Base-by-base conservation (phyloP, 1,140 invertebrate genomes). In the Cydia fagiglandana region DNA sequence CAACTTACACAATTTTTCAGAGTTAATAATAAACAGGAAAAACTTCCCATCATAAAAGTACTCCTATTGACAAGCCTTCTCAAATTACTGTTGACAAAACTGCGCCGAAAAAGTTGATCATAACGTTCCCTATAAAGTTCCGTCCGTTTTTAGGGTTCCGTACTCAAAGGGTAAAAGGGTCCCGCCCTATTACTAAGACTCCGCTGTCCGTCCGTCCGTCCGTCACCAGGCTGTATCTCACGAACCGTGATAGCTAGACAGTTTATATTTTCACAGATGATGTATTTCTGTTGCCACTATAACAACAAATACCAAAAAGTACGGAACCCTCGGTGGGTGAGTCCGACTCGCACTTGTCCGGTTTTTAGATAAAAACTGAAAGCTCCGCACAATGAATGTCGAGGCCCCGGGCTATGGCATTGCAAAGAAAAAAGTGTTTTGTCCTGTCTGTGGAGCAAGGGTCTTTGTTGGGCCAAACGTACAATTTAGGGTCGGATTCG, bases 341-440 rank as follows among this genome's bases (percentile, higher is more conserved):
- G n/a, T n/a, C n/a, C n/a, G n/a, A n/a, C n/a, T n/a, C n/a, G n/a
- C n/a, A n/a, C n/a, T n/a, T n/a, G n/a, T n/a, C n/a, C n/a, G n/a
- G 45, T 70, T 68, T 70, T 38, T n/a, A n/a, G 66, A 70, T 70
- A 38, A 70, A 70, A 70, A 24, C 30, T 70, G 34, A 70, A 41
- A 70, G 66, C 66, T 9, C n/a, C 34, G 66, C 66, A 70, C 66
- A 70, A 70, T 70, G 66, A 70, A 70, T 17, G 64, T 17, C 66
- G 66, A 12, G 53, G 34, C 66, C 66, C n/a, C 66, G 66, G 34
- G 66, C 66, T 10, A 70, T 45, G 17, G 66, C 66, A 15, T 17
- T 6, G 66, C 56, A 41, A 70, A 70, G 66, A 70, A 70, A 70
- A 70, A 70, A 70, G 34, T 70, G n/a, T 70, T 70, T 70, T 70